Base-by-base conservation (phyloP, 2,888 invertebrate species). In the Leptarthrus brevirostris region DNA sequence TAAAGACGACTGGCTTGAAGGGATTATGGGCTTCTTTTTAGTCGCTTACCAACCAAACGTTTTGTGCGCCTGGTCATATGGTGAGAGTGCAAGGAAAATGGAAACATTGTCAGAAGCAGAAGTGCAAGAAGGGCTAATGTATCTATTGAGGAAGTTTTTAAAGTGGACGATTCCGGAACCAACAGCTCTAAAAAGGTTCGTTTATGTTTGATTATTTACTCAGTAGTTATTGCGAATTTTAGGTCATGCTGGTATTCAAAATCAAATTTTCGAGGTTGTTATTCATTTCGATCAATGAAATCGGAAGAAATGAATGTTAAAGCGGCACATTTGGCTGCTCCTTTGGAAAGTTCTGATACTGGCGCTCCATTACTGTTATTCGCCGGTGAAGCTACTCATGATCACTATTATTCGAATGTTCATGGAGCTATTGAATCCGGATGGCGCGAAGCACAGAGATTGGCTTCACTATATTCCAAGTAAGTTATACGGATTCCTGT, bases 351-450 rank as follows among this genome's bases (percentile, higher is more conserved):
- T 24, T 34, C 75, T 1, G 47, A 52, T 10, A 77, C 75, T 22
- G 83, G 83, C 36, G 83, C 84, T 66, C 87, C 90, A 30, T 83
- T 88, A 0, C 82, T 91, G 0, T 88, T 89, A 76, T 91, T 92
- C 79, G 91, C 90, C 1, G 92, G 91, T 0, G 91, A 92, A 81
- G 90, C 91, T 0, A 89, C 91, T 0, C 89, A 90, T 14, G 87
- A 87, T 56, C 88, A 88, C 77, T 88, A 86, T 79, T 92, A 89
- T 80, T 88, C 88, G 0, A 89, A 90, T 0, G 91, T 90, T 0
- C 92, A 93, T 79, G 93, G 93, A 0, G 93, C 93, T 0, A 83
- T 92, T 0, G 92, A 92, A 80, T 87, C 89, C n/a, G 93, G 93
- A 0, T 89, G 89, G 81, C 87, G 93, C 36, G 93, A 93, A 81